Evolutionary conservation across 2,888 invertebrate species (phyloP).

Genomic region (Heliconius cydno): DNA sequence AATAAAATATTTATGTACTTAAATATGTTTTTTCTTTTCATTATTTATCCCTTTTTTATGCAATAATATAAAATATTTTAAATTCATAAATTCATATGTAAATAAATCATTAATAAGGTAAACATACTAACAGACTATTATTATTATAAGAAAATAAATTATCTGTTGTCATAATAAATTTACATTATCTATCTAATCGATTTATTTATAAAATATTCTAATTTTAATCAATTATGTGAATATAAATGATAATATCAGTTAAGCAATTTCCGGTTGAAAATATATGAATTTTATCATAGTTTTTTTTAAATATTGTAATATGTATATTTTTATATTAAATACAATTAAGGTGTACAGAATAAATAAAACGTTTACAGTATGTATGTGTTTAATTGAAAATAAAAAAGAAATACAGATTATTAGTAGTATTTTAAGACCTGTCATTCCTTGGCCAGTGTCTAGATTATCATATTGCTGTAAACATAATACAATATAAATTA

Average conservation of each 20-base stretch:
- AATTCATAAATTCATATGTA: neutral
- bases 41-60: neutral
- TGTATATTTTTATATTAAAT: constrained; percentile 26
- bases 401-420: constrained; percentile 39
- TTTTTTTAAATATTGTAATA: neutral
- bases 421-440: neutral
- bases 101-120: neutral
- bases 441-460: constrained; percentile 68
- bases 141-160: constrained; percentile 7
- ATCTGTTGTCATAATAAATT: neutral
- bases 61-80: neutral
- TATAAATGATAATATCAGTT: constrained; percentile 1
- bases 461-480: constrained; percentile 33
- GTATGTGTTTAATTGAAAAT: constrained; percentile 46
- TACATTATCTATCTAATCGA: constrained; percentile 1
- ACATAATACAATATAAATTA: neutral
- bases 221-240: constrained; percentile 4
- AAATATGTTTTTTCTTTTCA: neutral
- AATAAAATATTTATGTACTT: neutral
- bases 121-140: neutral
- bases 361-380: constrained; percentile 44
- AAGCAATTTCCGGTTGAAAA: constrained; percentile 15
- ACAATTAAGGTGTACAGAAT: constrained; percentile 40
- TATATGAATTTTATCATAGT: constrained; percentile 6
- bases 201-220: constrained; percentile 9